Evolutionary conservation across 2,888 invertebrate genomes (phyloP), one percentile per base, ranked within the genome.

Genomic region (Drosophila monieri): DNA sequence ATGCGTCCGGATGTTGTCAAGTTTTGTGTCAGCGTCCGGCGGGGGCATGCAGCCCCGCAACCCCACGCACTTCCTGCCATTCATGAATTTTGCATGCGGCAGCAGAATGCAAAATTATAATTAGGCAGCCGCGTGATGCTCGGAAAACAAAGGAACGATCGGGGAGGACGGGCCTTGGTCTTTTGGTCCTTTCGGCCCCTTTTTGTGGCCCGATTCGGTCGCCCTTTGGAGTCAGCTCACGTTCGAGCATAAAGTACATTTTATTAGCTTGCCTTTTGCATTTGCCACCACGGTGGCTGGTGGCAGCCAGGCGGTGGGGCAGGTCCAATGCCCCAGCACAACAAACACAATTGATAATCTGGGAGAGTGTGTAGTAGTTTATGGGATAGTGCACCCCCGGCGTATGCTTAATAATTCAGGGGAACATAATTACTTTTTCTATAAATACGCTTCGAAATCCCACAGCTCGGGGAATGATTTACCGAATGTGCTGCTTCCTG

Each of bases 1-100:
- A 47, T 47, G 58, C 74, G 71, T 67, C 72, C 76, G 87, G 72
- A 81, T 79, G 85, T 78, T 83, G 85, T 85, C 83, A 77, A 85
- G 83, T 79, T 87, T 81, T 85, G 81, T 81, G 85, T 87, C 65
- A 70, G 79, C 75, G 85, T 75, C 80, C 48, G 74, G 49, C 48
- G 10, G 47, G 32, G 35, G 8, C 9, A 27, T 49, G 14, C n/a
- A 35, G 35, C 6, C n/a, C n/a, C n/a, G 1, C n/a, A 14, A n/a
- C 35, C 35, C 35, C n/a, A 35, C 35, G 41, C 15, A 6, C 27
- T 23, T 23, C 10, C 30, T 32, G 10, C 15, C 51, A 56, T 60
- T 60, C 79, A 85, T 84, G 86, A 84, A 88, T 84, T 84, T 88
- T 83, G 88, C 86, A 88, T 88, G 85, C 76, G 74, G 44, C 85